These are phyloP conservation scores for Luperina testacea DNA, from an alignment of 2,888 invertebrate species.

Conservation along the genomic window DNA sequence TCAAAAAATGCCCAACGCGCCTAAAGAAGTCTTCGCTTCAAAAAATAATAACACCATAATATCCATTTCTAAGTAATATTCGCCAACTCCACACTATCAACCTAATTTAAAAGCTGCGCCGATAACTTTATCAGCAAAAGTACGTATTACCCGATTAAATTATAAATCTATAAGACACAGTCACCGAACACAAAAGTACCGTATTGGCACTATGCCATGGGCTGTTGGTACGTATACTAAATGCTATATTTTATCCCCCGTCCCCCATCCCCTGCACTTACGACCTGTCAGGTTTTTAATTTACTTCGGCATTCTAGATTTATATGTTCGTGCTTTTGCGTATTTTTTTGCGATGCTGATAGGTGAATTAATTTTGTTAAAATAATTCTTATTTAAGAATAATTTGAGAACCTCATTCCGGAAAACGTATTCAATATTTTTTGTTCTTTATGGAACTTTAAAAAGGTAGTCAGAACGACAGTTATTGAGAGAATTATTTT, in stretches of 20 bases:
- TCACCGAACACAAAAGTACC: conserved; percentile 63
- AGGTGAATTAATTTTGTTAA: conserved; percentile 27
- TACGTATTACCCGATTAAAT: conserved; percentile 64
- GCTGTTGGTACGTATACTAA: conserved; percentile 66
- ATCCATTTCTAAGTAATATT: not conserved
- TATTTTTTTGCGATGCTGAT: conserved; percentile 5
- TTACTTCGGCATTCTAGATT: conserved; percentile 68
- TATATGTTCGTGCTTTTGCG: conserved; percentile 60
- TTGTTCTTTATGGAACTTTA: too few species aligned
- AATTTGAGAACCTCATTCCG: too few species aligned
- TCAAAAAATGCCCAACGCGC: too few species aligned
- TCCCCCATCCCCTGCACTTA: conserved; percentile 53
- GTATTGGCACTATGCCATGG: conserved; percentile 64
- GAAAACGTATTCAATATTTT: too few species aligned
- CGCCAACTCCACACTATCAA: not conserved
- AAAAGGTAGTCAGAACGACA: not conserved
- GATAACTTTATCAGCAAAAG: conserved; percentile 29
- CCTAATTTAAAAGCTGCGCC: conserved; percentile 26
- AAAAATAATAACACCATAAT: too few species aligned
- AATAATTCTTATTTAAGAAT: not conserved
- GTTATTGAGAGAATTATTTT: too few species aligned
- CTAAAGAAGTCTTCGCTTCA: too few species aligned
- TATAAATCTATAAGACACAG: conserved; percentile 65
- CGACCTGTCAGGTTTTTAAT: conserved; percentile 69
- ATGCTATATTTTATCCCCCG: conserved; percentile 67